Evolutionary conservation across 2,888 invertebrate species (phyloP).

Genomic region (Syritta pipiens): DNA sequence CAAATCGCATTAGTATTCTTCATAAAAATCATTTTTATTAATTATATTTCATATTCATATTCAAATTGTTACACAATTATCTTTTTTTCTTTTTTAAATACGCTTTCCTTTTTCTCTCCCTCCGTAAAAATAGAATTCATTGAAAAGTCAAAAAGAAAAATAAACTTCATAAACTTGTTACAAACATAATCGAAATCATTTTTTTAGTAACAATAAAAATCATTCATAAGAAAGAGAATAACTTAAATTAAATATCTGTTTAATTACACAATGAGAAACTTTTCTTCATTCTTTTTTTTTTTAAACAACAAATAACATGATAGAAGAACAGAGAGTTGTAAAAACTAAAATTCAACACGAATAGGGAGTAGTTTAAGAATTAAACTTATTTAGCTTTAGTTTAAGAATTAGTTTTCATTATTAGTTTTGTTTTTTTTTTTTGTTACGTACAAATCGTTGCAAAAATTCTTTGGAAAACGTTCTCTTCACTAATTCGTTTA

Average conservation of each 20-base stretch:
- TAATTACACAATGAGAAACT: neutral
- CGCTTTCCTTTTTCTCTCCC: neutral
- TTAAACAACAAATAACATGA: slow-evolving; percentile 29
- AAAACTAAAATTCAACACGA: slow-evolving; percentile 27
- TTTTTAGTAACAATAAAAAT: too few species aligned
- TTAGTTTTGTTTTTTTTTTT: neutral
- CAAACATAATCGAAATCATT: too few species aligned
- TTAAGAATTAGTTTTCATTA: slow-evolving; percentile 22
- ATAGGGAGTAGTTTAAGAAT: slow-evolving; percentile 29
- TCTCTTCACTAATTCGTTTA: slow-evolving; percentile 30
- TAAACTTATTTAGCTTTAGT: slow-evolving; percentile 43
- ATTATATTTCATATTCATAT: slow-evolving; percentile 40
- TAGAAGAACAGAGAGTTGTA: slow-evolving; percentile 22
- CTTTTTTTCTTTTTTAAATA: slow-evolving; percentile 39
- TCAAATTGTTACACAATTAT: slow-evolving; percentile 57
- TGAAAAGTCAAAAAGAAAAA: slow-evolving; percentile 26
- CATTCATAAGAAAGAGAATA: too few species aligned
- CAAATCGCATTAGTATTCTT: neutral
- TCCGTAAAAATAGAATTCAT: slow-evolving; percentile 21
- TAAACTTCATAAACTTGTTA: slow-evolving; percentile 29
- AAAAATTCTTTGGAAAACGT: slow-evolving; percentile 65
- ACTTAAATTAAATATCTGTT: too few species aligned
- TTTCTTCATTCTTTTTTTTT: slow-evolving; percentile 1
- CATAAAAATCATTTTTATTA: slow-evolving; percentile 53
- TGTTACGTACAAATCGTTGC: slow-evolving; percentile 66